Percentiles rank a stretch among this genome's conserved stretches.
Evolutionary conservation across 2,797 vertebrate genomes (phyloP).

Genomic region (Periophthalmus magnuspinnatus): DNA sequence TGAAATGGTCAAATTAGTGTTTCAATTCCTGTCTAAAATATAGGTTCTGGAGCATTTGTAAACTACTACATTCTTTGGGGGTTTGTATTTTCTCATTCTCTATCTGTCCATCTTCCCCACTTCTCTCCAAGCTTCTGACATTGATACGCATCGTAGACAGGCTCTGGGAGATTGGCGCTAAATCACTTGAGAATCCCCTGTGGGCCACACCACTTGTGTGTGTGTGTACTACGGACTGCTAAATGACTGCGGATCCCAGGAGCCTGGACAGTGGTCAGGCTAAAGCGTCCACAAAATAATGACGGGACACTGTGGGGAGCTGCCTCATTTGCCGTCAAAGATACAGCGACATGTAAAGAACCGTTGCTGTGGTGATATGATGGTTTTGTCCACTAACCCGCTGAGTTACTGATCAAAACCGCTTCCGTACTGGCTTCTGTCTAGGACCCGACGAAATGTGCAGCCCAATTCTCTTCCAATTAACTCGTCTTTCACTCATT

Average conservation of each 20-base stretch:
- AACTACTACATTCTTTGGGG: neutral
- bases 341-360: constrained; percentile 19
- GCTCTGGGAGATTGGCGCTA: constrained; percentile 31
- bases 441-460: constrained; percentile 36
- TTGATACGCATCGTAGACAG: constrained; percentile 34
- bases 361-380: constrained; percentile 39
- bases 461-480: constrained; percentile 24
- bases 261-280: constrained; percentile 35
- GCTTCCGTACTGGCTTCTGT: constrained; percentile 44
- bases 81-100: constrained; percentile 3
- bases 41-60: neutral
- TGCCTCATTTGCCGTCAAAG: constrained; percentile 58
- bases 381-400: constrained; percentile 50
- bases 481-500: constrained; percentile 21
- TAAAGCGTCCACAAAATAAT: constrained; percentile 60
- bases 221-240: constrained; percentile 25
- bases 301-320: constrained; percentile 46
- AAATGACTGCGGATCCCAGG: constrained; percentile 51
- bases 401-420: constrained; percentile 69
- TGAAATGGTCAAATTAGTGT: neutral
- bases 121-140: constrained; percentile 25
- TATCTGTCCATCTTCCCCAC: constrained; percentile 10
- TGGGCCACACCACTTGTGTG: constrained; percentile 16
- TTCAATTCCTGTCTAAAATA: neutral
- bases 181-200: constrained; percentile 49